phyloP scores from a whole-genome alignment of 2,888 invertebrate genomes.

The Ectemnius cavifrons region DNA sequence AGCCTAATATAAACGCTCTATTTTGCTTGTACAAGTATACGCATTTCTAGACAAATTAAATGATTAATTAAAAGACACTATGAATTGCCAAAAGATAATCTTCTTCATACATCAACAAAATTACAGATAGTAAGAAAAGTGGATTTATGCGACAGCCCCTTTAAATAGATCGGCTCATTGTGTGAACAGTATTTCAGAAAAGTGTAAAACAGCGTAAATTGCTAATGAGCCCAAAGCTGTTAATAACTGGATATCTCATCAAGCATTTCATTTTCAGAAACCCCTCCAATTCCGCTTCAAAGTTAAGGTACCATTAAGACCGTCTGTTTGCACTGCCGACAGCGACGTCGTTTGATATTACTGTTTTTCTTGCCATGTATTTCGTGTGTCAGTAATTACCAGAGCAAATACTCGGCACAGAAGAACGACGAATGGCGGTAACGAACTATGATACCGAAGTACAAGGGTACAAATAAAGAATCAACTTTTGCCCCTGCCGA shows the following conservation, averaged over 20 bases:
- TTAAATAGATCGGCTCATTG: background rate
- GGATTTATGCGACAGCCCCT: too few relatives aligned
- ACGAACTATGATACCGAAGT: slow-evolving; percentile 33
- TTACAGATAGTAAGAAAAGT: too few relatives aligned
- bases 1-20: too few relatives aligned
- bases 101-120: too few relatives aligned
- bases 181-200: background rate
- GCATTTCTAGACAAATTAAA: too few relatives aligned
- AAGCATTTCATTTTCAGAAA: slow-evolving; percentile 42
- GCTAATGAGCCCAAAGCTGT: slow-evolving; percentile 28
- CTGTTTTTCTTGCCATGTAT: slow-evolving; percentile 75
- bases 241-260: slow-evolving; percentile 44
- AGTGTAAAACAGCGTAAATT: too few relatives aligned
- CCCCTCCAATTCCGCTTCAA: slow-evolving; percentile 56
- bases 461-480: slow-evolving; percentile 34
- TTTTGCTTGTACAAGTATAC: too few relatives aligned
- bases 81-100: too few relatives aligned
- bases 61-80: too few relatives aligned
- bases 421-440: slow-evolving; percentile 3
- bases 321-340: slow-evolving; percentile 72
- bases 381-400: slow-evolving; percentile 71
- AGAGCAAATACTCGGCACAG: slow-evolving; percentile 63
- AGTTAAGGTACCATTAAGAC: slow-evolving; percentile 72
- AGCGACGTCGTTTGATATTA: slow-evolving; percentile 73
- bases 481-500: slow-evolving; percentile 29